A percentile compares a stretch with the other conserved stretches of the same genome.
phyloP scores from a whole-genome alignment of 2,113 vertebrate species.

The Eudyptes chrysolophus region DNA sequence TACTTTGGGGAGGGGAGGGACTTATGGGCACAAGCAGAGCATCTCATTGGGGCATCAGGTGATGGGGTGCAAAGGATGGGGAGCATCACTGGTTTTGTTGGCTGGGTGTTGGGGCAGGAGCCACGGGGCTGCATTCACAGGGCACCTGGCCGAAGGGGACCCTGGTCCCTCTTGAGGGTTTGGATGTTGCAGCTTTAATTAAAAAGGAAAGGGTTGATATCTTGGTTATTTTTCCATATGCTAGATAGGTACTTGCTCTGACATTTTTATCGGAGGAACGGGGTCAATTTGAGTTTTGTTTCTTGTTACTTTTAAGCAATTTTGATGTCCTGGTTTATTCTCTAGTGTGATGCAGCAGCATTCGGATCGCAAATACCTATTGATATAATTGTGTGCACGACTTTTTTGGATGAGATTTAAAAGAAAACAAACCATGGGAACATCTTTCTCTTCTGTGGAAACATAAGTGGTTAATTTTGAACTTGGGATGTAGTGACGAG shows the following conservation, averaged over 20 bases:
- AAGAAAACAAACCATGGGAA: not conserved
- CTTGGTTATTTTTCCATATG: not conserved
- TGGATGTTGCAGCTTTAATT: not conserved
- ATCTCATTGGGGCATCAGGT: fast-evolving
- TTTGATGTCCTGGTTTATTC: not conserved
- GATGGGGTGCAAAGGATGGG: not conserved
- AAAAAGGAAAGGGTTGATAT: not conserved
- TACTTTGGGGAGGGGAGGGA: not conserved
- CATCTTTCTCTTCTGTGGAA: not conserved
- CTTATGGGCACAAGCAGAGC: fast-evolving
- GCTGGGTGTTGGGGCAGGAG: not conserved
- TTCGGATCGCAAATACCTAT: not conserved
- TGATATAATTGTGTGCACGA: not conserved
- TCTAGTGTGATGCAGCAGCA: not conserved
- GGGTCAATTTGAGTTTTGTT: not conserved
- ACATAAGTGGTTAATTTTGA: not conserved
- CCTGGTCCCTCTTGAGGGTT: not conserved
- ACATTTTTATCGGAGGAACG: not conserved
- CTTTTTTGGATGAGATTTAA: not conserved
- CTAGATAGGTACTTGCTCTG: not conserved
- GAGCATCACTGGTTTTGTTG: not conserved
- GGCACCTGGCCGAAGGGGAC: not conserved
- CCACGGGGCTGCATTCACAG: not conserved
- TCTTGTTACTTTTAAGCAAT: not conserved
- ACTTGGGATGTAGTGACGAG: not conserved